Percentiles rank a stretch among this genome's conserved stretches.
phyloP scores from a whole-genome alignment of 1,140 invertebrate species.

The Coelopa frigida region DNA sequence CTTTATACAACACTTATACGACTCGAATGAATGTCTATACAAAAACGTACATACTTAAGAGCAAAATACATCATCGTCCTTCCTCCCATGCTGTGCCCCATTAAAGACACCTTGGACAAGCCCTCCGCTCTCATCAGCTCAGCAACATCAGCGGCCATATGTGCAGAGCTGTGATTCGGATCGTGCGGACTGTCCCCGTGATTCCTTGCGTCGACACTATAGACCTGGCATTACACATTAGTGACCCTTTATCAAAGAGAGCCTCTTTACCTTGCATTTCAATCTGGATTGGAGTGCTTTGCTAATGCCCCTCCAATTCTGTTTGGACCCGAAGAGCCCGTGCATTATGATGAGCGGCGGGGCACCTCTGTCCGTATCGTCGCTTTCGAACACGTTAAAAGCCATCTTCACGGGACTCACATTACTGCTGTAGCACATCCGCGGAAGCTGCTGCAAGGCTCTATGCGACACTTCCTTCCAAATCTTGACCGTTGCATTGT shows the following conservation, averaged over 20 bases:
- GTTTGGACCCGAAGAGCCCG: slow-evolving; percentile 78
- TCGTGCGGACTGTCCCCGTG: slow-evolving; percentile 85
- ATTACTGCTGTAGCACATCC: too few relatives aligned
- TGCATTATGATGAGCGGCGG: slow-evolving; percentile 74
- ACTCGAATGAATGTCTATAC: neutral
- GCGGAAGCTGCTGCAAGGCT: too few relatives aligned
- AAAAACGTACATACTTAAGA: slow-evolving; percentile 52
- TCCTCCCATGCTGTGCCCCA: slow-evolving; percentile 91
- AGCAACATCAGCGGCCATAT: slow-evolving; percentile 67
- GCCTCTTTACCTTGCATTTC: slow-evolving; percentile 48
- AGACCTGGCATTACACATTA: slow-evolving; percentile 47
- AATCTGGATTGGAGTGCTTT: slow-evolving; percentile 57
- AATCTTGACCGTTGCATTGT: too few relatives aligned
- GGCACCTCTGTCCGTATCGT: slow-evolving; percentile 22
- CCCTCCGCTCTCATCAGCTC: slow-evolving; percentile 45
- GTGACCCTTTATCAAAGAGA: neutral
- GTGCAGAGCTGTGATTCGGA: slow-evolving; percentile 58
- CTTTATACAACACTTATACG: neutral
- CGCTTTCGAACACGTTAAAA: slow-evolving; percentile 51
- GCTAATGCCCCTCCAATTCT: slow-evolving; percentile 74
- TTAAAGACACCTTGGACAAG: slow-evolving; percentile 56
- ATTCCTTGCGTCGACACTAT: slow-evolving; percentile 79
- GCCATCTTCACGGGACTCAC: slow-evolving; percentile 54
- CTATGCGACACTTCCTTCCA: too few relatives aligned
- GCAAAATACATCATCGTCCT: slow-evolving; percentile 73